Percentiles rank a stretch among this genome's conserved stretches.
Evolutionary conservation across 2,797 vertebrate species (phyloP).

Genomic region (Hypotaenidia philippensis): DNA sequence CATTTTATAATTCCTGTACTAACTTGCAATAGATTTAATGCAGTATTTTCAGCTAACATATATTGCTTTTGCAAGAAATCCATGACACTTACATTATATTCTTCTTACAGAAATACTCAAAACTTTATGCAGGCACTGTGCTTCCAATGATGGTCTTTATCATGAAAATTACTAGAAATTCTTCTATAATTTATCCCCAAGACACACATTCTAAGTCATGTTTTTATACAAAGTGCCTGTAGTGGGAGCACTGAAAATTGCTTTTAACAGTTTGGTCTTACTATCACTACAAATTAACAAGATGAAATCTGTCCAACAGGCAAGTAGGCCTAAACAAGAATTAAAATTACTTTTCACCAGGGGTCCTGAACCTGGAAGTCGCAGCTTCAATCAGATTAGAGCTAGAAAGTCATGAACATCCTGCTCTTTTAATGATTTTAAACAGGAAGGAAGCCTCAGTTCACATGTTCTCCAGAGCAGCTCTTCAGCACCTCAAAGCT

Average conservation of each 20-base stretch:
- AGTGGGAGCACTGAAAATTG: conserved; percentile 55
- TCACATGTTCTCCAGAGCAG: not conserved
- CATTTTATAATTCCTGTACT: conserved; percentile 40
- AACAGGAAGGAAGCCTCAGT: conserved; percentile 11
- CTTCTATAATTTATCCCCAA: conserved; percentile 71
- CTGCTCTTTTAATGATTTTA: conserved; percentile 13
- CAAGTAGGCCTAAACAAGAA: conserved; percentile 51
- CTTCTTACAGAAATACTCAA: conserved; percentile 41
- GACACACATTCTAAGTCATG: conserved; percentile 67
- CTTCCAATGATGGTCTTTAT: conserved; percentile 68
- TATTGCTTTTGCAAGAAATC: conserved; percentile 49
- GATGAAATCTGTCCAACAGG: conserved; percentile 56
- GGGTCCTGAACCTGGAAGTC: conserved; percentile 39
- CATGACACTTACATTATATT: conserved; percentile 20
- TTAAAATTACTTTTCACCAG: conserved; percentile 57
- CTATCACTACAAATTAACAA: conserved; percentile 61
- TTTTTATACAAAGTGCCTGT: conserved; percentile 66
- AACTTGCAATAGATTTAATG: conserved; percentile 38
- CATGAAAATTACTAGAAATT: conserved; percentile 71
- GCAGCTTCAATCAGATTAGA: not conserved
- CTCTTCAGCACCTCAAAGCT: not conserved
- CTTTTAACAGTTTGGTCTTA: conserved; percentile 58
- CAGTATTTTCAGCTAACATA: conserved; percentile 49
- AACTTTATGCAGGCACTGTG: conserved; percentile 37
- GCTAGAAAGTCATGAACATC: conserved; percentile 20